phyloP scores from a whole-genome alignment of 2,888 invertebrate genomes.

The Chloromyia formosa region DNA sequence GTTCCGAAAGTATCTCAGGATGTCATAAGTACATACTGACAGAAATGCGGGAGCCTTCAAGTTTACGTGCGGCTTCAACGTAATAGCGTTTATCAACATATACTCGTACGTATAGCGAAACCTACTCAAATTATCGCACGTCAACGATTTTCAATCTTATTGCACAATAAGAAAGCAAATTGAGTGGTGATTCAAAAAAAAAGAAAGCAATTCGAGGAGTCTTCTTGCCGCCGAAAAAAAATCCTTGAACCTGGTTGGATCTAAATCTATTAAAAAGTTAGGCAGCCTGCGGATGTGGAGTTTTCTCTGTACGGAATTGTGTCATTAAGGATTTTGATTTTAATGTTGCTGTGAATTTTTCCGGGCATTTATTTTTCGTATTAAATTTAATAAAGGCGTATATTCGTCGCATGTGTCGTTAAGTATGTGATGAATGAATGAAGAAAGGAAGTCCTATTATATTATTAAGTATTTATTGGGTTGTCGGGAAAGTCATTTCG shows the following conservation, averaged over 20 bases:
- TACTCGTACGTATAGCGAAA: no score
- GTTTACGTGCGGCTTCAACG: no score
- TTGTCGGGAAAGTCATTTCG: no score
- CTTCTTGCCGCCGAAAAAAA: background rate
- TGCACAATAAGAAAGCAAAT: conserved; percentile 27
- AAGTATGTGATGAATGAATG: no score
- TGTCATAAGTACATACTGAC: no score
- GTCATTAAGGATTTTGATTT: conserved; percentile 23
- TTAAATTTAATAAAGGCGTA: no score
- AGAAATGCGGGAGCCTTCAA: no score
- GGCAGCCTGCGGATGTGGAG: background rate
- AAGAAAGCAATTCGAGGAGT: background rate
- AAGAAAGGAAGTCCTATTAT: no score
- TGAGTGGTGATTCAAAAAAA: conserved; percentile 36
- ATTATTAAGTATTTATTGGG: no score
- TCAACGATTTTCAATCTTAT: conserved; percentile 41
- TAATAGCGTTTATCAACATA: background rate
- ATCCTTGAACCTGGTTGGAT: conserved; percentile 16
- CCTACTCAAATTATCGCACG: conserved; percentile 36
- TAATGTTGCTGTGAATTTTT: background rate
- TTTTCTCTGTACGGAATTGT: background rate
- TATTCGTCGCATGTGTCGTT: no score
- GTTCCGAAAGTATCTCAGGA: no score
- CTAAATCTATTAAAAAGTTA: conserved; percentile 26
- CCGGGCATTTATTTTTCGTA: conserved; percentile 16